Base-by-base conservation (phyloP, 2,113 vertebrate genomes). In the Otocyon megalotis region DNA sequence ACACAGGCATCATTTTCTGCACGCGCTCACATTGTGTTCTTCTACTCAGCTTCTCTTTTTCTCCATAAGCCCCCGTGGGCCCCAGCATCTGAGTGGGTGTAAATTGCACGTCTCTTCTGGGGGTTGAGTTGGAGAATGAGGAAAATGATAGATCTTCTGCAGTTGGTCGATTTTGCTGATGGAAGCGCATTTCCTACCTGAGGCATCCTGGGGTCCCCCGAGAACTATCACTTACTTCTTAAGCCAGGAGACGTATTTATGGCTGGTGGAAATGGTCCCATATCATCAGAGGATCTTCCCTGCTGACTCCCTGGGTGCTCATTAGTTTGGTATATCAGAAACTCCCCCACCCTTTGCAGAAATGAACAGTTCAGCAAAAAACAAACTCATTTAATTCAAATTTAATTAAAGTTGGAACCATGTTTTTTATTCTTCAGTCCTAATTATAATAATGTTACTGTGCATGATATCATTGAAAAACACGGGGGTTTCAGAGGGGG, bases 291-390 rank as follows among this genome's bases (percentile, higher is more conserved):
- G n/a, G 62, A 12, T 16, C 88, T 74, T 76, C 88, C n/a, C 71
- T 2, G 4, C 2, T 0, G 60, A 19, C 32, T 95, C 88, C 58
- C 81, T 0, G 6, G 81, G 26, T 6, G 15, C 92, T 58, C 90
- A 12, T 93, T 92, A 74, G 83, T 32, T 50, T 6, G 26, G 67
- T 13, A 2, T 37, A 11, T 67, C 77, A 80, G 83, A 89, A 37
- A 50, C 65, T 8, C 62, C 72, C 77, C 89, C 22, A 32, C 11
- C 65, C 82, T 83, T 3, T 1, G n/a, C 81, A 65, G 94, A 81
- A 95, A 92, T 2, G 76, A 96, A 48, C 60, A 43, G 24, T 35
- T 96, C 96, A 88, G 90, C 93, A 95, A 56, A 87, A 96, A n/a
- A 54, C 17, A 83, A 92, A 63, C 87, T 94, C 84, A 79, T 56